phyloP scores from a whole-genome alignment of 1,140 invertebrate species.

The Drosophila sucinea region DNA sequence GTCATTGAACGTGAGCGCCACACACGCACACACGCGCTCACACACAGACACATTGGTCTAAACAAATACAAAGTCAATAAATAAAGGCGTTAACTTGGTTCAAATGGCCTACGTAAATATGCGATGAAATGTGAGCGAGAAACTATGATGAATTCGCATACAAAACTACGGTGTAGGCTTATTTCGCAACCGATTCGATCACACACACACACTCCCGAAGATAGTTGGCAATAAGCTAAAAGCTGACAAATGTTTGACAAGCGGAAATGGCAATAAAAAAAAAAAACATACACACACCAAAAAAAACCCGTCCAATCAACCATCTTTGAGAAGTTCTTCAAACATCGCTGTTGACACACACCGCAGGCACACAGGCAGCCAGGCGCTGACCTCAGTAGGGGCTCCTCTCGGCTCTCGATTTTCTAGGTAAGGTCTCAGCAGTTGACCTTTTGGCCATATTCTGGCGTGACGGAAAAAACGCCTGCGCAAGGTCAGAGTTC shows the following conservation, averaged over 20 bases:
- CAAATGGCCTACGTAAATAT: constrained; percentile 78
- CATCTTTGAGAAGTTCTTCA: constrained; percentile 9
- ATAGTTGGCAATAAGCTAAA: constrained; percentile 74
- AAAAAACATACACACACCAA: constrained; percentile 33
- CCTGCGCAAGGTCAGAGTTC: constrained; percentile 63
- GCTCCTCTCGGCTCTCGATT: neutral
- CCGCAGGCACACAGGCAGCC: neutral
- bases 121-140: constrained; percentile 71
- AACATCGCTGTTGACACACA: neutral
- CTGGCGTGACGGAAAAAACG: constrained; percentile 51
- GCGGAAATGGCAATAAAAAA: constrained; percentile 68
- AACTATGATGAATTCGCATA: constrained; percentile 41
- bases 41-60: constrained; percentile 40
- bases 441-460: constrained; percentile 17
- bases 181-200: constrained; percentile 55
- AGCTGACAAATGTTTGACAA: constrained; percentile 79
- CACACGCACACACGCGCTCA: constrained; percentile 35
- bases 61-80: constrained; percentile 74
- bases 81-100: constrained; percentile 78
- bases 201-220: constrained; percentile 19
- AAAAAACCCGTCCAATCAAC: constrained; percentile 24
- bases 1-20: constrained; percentile 62
- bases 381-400: neutral
- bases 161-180: constrained; percentile 63
- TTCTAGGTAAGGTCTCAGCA: constrained; percentile 30